These are phyloP conservation scores for Sitta europaea DNA, from an alignment of 2,113 vertebrate species.

Conservation along the genomic window DNA sequence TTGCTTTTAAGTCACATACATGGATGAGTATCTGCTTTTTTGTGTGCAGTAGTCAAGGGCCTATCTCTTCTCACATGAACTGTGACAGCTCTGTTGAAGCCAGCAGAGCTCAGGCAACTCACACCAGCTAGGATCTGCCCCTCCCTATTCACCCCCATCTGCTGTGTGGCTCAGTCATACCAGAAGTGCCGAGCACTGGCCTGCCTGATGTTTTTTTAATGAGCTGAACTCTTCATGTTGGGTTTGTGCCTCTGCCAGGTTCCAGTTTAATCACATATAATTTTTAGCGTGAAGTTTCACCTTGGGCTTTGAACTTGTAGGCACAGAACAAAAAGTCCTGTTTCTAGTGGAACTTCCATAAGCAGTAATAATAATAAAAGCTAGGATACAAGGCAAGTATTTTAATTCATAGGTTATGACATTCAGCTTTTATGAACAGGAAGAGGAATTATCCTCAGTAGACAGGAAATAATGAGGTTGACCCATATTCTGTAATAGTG, in stretches of 20 bases:
- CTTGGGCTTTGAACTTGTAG: slow-evolving; percentile 15
- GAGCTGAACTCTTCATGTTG: slow-evolving; percentile 30
- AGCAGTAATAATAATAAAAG: slow-evolving; percentile 2
- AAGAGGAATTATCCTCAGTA: slow-evolving; percentile 19
- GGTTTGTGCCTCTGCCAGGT: slow-evolving; percentile 26
- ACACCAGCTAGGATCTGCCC: not conserved
- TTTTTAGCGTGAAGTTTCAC: slow-evolving; percentile 27
- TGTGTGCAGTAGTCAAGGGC: not conserved
- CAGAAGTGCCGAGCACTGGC: not conserved
- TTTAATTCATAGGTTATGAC: slow-evolving; percentile 20
- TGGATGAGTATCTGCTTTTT: not conserved
- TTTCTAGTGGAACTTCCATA: slow-evolving; percentile 15
- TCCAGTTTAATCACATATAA: slow-evolving; percentile 43
- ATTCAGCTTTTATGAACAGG: slow-evolving; percentile 37
- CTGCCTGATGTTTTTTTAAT: slow-evolving; percentile 27
- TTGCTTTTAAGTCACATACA: not conserved
- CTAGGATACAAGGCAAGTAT: not conserved
- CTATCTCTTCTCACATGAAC: not conserved
- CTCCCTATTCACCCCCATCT: not conserved
- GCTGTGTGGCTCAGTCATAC: not conserved
- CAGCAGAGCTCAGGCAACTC: not conserved
- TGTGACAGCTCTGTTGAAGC: not conserved
- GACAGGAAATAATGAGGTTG: slow-evolving; percentile 41
- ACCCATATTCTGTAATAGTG: not conserved
- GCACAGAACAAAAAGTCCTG: not conserved